phyloP scores from a whole-genome alignment of 2,797 vertebrate genomes.

The Philypnodon macrostomus region DNA sequence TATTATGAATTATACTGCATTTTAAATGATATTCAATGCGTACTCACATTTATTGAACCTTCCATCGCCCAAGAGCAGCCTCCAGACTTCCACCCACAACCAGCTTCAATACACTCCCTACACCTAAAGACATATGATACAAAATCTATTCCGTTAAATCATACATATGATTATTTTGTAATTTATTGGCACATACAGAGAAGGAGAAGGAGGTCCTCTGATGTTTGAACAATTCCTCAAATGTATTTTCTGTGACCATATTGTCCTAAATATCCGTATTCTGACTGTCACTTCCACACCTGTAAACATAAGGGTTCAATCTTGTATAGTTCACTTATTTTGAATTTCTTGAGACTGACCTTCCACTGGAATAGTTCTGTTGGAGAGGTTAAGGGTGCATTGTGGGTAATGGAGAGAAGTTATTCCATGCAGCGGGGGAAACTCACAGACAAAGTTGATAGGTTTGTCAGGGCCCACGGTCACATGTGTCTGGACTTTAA shows the following conservation, averaged over 20 bases:
- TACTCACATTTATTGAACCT: not conserved
- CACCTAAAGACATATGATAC: slow-evolving; percentile 3
- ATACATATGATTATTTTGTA: not conserved
- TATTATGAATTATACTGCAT: no score
- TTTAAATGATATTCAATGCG: not conserved
- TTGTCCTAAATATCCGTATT: not conserved
- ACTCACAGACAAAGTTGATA: not conserved
- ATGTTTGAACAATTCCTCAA: slow-evolving; percentile 3
- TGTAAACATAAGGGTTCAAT: not conserved
- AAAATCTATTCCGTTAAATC: not conserved
- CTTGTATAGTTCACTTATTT: not conserved
- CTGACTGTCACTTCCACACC: not conserved
- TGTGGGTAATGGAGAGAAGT: slow-evolving; percentile 1
- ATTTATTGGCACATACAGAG: not conserved
- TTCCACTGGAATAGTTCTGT: not conserved
- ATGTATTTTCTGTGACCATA: not conserved
- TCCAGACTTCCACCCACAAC: slow-evolving; percentile 5
- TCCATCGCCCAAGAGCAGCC: slow-evolving; percentile 8
- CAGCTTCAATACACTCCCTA: slow-evolving; percentile 5
- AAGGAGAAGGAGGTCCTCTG: not conserved
- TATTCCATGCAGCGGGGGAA: not conserved
- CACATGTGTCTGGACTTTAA: not conserved
- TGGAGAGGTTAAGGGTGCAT: not conserved
- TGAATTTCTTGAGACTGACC: not conserved
- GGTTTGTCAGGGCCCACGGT: not conserved